A percentile compares a stretch with the other conserved stretches of the same genome.
These are phyloP conservation scores for Antrozous pallidus DNA, from an alignment of 2,797 vertebrate species.

Conservation along the genomic window DNA sequence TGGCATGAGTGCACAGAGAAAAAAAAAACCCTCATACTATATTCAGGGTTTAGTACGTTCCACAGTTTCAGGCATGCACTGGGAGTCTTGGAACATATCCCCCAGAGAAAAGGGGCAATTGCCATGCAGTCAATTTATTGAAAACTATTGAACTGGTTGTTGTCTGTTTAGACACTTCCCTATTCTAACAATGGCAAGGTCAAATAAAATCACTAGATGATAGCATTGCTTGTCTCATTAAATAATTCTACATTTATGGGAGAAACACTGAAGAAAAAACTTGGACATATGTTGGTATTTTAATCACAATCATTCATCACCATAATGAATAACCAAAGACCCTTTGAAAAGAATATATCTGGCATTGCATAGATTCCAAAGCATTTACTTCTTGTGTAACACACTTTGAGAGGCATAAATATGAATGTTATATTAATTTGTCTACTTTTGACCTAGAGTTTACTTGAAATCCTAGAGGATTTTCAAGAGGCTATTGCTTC, in stretches of 20 bases:
- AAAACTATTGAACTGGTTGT: conserved; percentile 21
- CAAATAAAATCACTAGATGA: conserved; percentile 56
- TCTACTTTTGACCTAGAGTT: conserved; percentile 84
- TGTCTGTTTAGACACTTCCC: conserved; percentile 36
- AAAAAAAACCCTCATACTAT: not conserved
- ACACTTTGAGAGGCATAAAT: conserved; percentile 87
- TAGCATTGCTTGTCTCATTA: conserved; percentile 46
- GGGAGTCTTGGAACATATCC: not conserved
- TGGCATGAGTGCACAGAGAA: not conserved
- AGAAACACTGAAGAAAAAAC: conserved; percentile 10
- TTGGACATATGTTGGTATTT: conserved; percentile 45
- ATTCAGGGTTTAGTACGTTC: not conserved
- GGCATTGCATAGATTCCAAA: conserved; percentile 89
- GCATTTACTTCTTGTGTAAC: conserved; percentile 80
- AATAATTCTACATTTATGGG: conserved; percentile 28
- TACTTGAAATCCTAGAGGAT: conserved; percentile 78
- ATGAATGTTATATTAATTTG: conserved; percentile 87
- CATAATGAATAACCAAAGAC: conserved; percentile 89
- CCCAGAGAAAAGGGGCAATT: not conserved
- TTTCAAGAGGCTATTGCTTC: conserved; percentile 82
- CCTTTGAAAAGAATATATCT: conserved; percentile 89
- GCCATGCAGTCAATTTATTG: not conserved
- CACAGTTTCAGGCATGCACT: not conserved
- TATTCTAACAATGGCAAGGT: conserved; percentile 53
- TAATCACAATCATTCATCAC: conserved; percentile 88